Percentiles rank a stretch among this genome's conserved stretches.
phyloP scores from a whole-genome alignment of 2,888 invertebrate species.

The Caradrina clavipalpis region DNA sequence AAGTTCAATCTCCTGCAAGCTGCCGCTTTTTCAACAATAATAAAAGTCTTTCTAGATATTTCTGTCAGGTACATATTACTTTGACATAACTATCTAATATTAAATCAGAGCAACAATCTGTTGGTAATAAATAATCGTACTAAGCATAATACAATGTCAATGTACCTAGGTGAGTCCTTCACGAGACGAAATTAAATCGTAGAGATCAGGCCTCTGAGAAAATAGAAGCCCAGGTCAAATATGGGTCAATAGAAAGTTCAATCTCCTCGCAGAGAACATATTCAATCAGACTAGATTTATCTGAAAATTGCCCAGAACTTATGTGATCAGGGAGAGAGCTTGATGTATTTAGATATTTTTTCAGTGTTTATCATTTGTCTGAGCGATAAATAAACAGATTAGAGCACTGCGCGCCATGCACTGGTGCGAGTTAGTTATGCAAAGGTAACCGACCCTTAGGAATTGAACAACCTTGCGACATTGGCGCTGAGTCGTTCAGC shows the following conservation, averaged over 20 bases:
- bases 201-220: constrained; percentile 43
- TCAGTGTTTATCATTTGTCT: constrained; percentile 43
- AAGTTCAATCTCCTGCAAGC: background rate
- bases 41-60: background rate
- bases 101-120: constrained; percentile 28
- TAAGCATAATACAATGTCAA: constrained; percentile 42
- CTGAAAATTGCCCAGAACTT: constrained; percentile 16
- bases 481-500: constrained; percentile 62
- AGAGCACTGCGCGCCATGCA: constrained; percentile 48
- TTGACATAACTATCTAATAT: constrained; percentile 11
- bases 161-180: constrained; percentile 34
- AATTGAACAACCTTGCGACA: constrained; percentile 73
- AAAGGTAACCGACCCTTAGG: constrained; percentile 68
- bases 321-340: constrained; percentile 15
- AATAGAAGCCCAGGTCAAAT: constrained; percentile 55
- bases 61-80: background rate
- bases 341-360: constrained; percentile 26
- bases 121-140: constrained; percentile 14
- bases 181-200: constrained; percentile 38
- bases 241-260: constrained; percentile 61
- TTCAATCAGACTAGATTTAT: constrained; percentile 43
- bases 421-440: constrained; percentile 55
- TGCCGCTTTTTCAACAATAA: background rate
- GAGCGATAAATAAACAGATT: constrained; percentile 60
- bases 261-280: constrained; percentile 33